phyloP scores from a whole-genome alignment of 2,888 invertebrate genomes.

The Lissonota sp. region DNA sequence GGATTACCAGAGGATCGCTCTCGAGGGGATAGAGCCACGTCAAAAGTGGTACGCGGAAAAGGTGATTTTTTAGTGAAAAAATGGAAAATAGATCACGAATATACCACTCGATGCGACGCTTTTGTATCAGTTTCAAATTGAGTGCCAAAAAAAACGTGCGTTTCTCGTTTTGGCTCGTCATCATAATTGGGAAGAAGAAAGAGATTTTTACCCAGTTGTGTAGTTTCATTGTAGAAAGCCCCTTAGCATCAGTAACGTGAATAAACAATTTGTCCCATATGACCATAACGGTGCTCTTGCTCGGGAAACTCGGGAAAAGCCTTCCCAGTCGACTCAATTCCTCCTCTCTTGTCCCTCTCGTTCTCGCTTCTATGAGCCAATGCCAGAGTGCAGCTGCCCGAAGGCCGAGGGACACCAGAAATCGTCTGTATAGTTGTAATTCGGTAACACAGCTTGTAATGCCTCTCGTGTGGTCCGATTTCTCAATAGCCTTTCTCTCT shows the following conservation, averaged over 20 bases:
- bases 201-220: neutral
- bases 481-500: slow-evolving; percentile 23
- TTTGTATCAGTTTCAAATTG: too few relatives aligned
- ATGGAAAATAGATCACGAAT: too few relatives aligned
- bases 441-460: slow-evolving; percentile 76
- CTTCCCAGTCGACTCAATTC: neutral
- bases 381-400: neutral
- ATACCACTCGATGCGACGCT: too few relatives aligned
- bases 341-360: neutral
- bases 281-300: slow-evolving; percentile 59
- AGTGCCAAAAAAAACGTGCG: too few relatives aligned
- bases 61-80: too few relatives aligned
- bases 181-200: too few relatives aligned
- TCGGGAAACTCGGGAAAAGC: slow-evolving; percentile 11
- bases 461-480: slow-evolving; percentile 45
- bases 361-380: neutral
- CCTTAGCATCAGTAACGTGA: slow-evolving; percentile 69
- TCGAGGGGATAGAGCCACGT: too few relatives aligned
- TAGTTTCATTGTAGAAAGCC: slow-evolving; percentile 56
- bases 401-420: slow-evolving; percentile 63
- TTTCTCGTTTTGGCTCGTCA: too few relatives aligned
- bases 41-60: too few relatives aligned
- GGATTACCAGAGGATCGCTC: too few relatives aligned
- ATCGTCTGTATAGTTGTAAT: slow-evolving; percentile 71
- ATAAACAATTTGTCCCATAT: slow-evolving; percentile 77